phyloP scores from a whole-genome alignment of 2,797 vertebrate species.

The Danio aesculapii region DNA sequence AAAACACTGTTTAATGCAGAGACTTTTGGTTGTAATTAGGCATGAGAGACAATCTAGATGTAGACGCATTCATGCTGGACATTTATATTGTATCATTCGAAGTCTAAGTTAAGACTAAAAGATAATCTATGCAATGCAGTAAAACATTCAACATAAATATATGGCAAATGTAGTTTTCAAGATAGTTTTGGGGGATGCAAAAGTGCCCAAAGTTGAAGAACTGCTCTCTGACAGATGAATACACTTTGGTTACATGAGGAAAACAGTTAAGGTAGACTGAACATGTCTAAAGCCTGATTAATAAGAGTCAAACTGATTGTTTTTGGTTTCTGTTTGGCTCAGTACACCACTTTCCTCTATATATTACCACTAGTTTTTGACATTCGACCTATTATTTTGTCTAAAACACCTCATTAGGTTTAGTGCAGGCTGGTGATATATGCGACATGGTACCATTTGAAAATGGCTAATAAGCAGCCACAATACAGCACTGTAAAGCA shows the following conservation, averaged over 20 bases:
- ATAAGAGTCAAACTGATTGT: neutral
- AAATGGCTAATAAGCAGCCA: conserved; percentile 11
- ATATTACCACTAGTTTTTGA: conserved; percentile 7
- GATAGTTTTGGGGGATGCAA: neutral
- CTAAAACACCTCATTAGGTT: conserved; percentile 8
- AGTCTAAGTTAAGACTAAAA: neutral
- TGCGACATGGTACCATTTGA: neutral
- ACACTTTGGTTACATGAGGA: conserved; percentile 1
- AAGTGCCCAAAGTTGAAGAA: neutral
- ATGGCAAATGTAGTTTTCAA: neutral
- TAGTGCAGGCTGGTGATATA: neutral
- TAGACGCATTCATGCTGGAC: neutral
- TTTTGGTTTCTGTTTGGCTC: neutral
- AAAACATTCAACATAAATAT: neutral
- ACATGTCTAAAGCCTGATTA: neutral
- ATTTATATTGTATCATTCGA: neutral
- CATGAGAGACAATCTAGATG: neutral
- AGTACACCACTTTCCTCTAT: neutral
- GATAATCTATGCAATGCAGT: neutral
- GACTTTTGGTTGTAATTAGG: no score
- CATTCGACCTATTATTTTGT: neutral
- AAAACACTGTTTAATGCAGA: no score
- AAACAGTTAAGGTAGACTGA: neutral
- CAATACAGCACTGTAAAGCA: neutral
- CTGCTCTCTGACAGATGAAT: neutral